Evolutionary conservation across 2,888 invertebrate genomes (phyloP), one percentile per base, ranked within the genome.

Genomic region (Baronia brevicornis): DNA sequence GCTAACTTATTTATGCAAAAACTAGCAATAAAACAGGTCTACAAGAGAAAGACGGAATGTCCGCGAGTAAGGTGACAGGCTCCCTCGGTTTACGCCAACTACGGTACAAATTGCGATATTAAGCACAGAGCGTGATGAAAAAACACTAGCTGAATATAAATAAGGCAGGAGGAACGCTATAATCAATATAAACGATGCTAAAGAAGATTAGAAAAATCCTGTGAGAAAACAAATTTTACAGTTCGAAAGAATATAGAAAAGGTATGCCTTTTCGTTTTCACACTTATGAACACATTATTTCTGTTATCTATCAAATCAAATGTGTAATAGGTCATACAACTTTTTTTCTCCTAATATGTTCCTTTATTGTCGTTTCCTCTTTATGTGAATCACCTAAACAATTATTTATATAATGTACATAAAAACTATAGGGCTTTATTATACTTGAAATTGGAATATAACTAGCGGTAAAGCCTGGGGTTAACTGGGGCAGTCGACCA

Each of bases 171-270:
- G 71, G 63, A 68, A 65, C 77, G 73, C 80, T 74, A 84, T 84
- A 85, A 85, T 85, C 85, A 84, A 84, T 84, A 85, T 84, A 85
- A 85, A 85, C 79, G 85, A 85, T 84, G 75, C 75, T 74, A 72
- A 74, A 69, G 77, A 74, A 82, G 82, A 84, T 85, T 84, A 85
- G 80, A 82, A 79, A 74, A 80, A 79, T 80, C 84, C 80, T 65
- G 72, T 69, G 67, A 73, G 69, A 77, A 75, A 80, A 79, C 75
- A 74, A 80, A 79, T 80, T 77, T 79, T 68, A 66, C 71, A 58
- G 63, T 68, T 61, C 67, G 69, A 65, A 64, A 60, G 67, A 61
- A 66, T 58, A 52, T 53, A 49, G 56, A 60, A 57, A 64, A 54
- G n/a, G n/a, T n/a, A n/a, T n/a, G n/a, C n/a, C n/a, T n/a, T n/a